Base-by-base conservation (phyloP, 2,888 invertebrate genomes). In the Gnatocerus cornutus region DNA sequence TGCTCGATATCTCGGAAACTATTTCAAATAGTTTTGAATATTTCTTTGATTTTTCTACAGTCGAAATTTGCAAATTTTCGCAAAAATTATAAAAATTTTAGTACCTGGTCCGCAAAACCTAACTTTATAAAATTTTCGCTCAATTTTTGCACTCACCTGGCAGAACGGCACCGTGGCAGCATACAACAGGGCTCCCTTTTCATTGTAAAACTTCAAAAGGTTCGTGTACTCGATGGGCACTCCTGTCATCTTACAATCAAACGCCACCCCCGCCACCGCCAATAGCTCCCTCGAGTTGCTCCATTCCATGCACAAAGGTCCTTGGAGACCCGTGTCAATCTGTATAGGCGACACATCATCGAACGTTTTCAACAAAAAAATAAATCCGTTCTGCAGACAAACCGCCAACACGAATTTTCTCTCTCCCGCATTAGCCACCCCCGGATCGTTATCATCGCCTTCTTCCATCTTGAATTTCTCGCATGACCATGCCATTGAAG, bases 401-500 rank as follows among this genome's bases (percentile, higher is more conserved):
- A 96, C 95, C 3, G 97, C 97, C 75, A 98, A 84, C 3, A 96
- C 92, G 81, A 93, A 94, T 74, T 88, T 88, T 56, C 90, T 87
- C 74, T 90, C 90, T 69, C 89, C 78, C 77, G 55, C 41, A 82
- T 88, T 88, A 50, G 84, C 87, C 59, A 91, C 80, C 79, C 91
- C 80, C 73, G 88, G 84, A 80, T 89, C 89, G 1, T 88, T 89
- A 74, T 94, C 95, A 78, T 94, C 94, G 0, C 92, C 93, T 84
- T 97, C 97, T 83, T 97, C 97, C 97, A 98, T 97, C 86, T 97
- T 97, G 85, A 98, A 98, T 82, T 97, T 97, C 84, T 97, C 97
- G 82, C 98, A 97, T 13, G 97, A 97, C 98, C 98, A 98, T 10
- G 95, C 93, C 95, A 98, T 96, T 52, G 93, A 90, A 1, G 92